phyloP scores from a whole-genome alignment of 2,113 vertebrate genomes.

The Etheostoma spectabile region DNA sequence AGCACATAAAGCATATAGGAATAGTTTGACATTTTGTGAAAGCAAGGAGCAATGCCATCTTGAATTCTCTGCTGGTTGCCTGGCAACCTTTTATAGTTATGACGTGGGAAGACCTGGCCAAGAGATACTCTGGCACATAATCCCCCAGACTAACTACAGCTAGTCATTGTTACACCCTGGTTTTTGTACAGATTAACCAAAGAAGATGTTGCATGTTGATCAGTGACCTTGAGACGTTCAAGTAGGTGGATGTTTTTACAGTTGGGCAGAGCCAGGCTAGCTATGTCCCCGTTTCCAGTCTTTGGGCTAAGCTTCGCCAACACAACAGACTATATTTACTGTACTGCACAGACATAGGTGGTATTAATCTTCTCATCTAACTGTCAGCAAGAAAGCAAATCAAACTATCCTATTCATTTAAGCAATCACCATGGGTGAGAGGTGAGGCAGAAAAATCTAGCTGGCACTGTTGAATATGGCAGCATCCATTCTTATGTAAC shows the following conservation, averaged over 20 bases:
- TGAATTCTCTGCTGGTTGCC: slow-evolving; percentile 1
- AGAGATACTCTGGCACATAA: neutral
- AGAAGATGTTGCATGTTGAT: neutral
- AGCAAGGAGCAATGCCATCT: neutral
- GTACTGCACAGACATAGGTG: neutral
- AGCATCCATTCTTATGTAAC: neutral
- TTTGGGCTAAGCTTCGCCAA: neutral
- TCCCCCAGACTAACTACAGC: neutral
- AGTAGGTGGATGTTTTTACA: neutral
- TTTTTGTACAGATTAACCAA: neutral
- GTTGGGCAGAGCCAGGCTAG: no score
- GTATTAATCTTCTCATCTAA: neutral
- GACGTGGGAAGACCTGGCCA: neutral
- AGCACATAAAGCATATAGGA: neutral
- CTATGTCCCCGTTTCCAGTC: neutral
- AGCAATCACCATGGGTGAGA: neutral
- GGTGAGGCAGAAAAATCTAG: neutral
- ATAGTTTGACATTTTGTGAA: neutral
- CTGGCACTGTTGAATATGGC: no score
- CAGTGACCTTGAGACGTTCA: neutral
- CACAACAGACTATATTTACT: neutral
- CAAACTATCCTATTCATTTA: neutral
- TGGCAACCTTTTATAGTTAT: neutral
- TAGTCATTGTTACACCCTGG: neutral
- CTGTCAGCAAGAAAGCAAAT: neutral